Conservation (phyloP, 2,888 invertebrate species). For the Pterostichus madidus region DNA sequence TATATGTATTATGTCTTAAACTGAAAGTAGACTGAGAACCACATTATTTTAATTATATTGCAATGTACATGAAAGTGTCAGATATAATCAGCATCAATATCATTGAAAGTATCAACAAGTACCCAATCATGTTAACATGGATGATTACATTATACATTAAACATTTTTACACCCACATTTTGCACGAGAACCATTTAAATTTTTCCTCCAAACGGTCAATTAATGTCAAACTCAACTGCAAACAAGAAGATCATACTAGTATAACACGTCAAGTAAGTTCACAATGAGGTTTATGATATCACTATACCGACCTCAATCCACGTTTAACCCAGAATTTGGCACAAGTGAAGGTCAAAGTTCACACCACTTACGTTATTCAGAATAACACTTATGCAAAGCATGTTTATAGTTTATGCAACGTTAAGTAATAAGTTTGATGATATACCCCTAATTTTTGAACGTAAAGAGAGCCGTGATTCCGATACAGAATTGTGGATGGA, state of each 20-base stretch:
- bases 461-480: no score
- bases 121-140: neutral
- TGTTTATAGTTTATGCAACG: neutral
- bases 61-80: no score
- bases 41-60: no score
- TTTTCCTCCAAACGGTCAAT: slow-evolving; percentile 28
- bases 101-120: neutral
- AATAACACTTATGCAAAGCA: slow-evolving; percentile 48
- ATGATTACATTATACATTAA: no score
- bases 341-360: slow-evolving; percentile 16
- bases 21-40: no score
- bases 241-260: slow-evolving; percentile 1
- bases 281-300: slow-evolving; percentile 1
- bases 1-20: no score
- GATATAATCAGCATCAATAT: neutral
- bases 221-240: slow-evolving; percentile 28
- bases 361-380: slow-evolving; percentile 11
- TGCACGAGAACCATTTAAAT: slow-evolving; percentile 1
- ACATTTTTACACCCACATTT: slow-evolving; percentile 25
- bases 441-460: slow-evolving; percentile 23
- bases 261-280: neutral
- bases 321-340: neutral
- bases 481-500: no score
- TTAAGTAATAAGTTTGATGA: slow-evolving; percentile 33
- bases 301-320: neutral